phyloP scores from a whole-genome alignment of 2,888 invertebrate species.

The Tromatobia lineatoria region DNA sequence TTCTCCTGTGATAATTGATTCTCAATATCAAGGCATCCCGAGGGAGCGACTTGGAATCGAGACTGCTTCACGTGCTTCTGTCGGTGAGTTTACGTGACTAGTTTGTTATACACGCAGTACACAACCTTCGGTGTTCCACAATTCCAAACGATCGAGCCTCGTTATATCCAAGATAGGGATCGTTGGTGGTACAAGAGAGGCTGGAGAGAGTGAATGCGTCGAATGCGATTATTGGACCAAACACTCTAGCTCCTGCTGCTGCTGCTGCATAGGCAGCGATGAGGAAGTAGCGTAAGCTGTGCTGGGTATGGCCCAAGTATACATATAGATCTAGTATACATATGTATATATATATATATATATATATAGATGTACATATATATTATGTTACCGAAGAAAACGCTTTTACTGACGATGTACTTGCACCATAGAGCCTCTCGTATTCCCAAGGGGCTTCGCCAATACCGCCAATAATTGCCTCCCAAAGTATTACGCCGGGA shows the following conservation, averaged over 20 bases:
- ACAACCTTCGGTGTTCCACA: slow-evolving; percentile 15
- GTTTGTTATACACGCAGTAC: slow-evolving; percentile 24
- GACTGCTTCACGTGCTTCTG: slow-evolving; percentile 24
- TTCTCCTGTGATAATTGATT: slow-evolving; percentile 26
- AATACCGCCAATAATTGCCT: slow-evolving; percentile 54
- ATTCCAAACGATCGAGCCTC: slow-evolving; percentile 53
- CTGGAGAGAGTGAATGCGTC: slow-evolving; percentile 49
- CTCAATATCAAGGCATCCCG: not conserved
- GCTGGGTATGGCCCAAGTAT: slow-evolving; percentile 1
- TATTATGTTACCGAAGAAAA: slow-evolving; percentile 17
- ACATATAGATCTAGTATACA: slow-evolving; percentile 1
- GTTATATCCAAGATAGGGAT: slow-evolving; percentile 52
- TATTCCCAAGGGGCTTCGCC: slow-evolving; percentile 34
- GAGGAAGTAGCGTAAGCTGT: slow-evolving; percentile 37
- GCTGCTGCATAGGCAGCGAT: slow-evolving; percentile 25
- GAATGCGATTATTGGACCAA: slow-evolving; percentile 53
- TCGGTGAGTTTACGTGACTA: slow-evolving; percentile 8
- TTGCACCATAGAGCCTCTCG: not conserved
- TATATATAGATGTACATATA: slow-evolving; percentile 33
- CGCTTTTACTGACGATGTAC: not conserved
- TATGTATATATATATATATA: slow-evolving; percentile 1
- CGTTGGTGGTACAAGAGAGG: slow-evolving; percentile 13
- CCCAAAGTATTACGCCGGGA: slow-evolving; percentile 46
- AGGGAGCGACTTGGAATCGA: not conserved
- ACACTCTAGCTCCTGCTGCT: slow-evolving; percentile 23